These are phyloP conservation scores for Varroa destructor DNA, from an alignment of 1,140 invertebrate genomes.

Conservation along the genomic window DNA sequence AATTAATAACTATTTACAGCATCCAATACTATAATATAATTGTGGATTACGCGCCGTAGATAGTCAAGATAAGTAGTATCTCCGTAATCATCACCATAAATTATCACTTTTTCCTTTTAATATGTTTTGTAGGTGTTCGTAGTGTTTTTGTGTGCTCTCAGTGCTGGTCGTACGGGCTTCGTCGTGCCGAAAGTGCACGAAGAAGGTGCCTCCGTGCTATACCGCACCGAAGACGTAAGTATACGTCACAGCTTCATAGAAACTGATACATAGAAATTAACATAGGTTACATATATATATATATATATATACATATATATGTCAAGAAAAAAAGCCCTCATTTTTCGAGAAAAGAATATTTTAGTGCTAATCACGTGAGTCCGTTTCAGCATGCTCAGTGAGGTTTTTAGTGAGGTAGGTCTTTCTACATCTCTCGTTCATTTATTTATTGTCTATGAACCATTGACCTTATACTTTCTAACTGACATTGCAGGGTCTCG, in stretches of 20 bases:
- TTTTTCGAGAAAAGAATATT: no score
- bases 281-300: no score
- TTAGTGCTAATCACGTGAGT: not conserved
- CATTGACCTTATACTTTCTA: no score
- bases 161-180: not conserved
- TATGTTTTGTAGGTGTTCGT: conserved; percentile 11
- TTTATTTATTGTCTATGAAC: no score
- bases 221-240: conserved; percentile 26
- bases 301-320: not conserved
- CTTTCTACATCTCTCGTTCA: not conserved
- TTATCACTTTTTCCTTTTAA: no score
- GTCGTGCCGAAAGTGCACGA: conserved; percentile 7
- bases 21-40: no score
- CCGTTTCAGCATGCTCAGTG: not conserved
- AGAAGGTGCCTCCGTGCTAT: conserved; percentile 14
- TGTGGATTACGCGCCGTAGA: no score
- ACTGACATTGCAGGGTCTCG: conserved; percentile 30
- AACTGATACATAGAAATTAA: no score
- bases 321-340: not conserved
- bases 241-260: not conserved
- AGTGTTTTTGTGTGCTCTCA: not conserved
- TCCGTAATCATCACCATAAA: no score
- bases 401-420: not conserved
- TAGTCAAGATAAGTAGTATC: no score
- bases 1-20: no score